Percentiles rank a stretch among this genome's conserved stretches.
These are phyloP conservation scores for Drosophila meridionalis DNA, from an alignment of 2,888 invertebrate species.

Conservation along the genomic window DNA sequence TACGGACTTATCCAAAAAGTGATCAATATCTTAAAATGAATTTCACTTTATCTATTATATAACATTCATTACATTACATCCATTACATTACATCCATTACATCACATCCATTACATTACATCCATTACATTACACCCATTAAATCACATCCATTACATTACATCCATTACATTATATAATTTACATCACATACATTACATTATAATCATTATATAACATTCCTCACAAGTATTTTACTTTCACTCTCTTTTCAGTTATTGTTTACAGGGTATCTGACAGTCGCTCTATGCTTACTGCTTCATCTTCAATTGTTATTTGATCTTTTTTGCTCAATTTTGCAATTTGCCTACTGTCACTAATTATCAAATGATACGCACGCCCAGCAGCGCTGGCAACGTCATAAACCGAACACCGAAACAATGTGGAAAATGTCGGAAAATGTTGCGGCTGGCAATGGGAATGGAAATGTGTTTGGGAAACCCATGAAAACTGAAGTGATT, in stretches of 20 bases:
- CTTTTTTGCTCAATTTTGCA: constrained; percentile 17
- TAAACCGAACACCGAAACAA: constrained; percentile 12
- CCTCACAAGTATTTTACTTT: neutral
- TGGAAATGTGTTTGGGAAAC: neutral
- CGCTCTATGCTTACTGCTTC: neutral
- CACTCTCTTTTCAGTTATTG: neutral
- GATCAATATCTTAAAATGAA: no score
- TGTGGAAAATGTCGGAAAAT: constrained; percentile 34
- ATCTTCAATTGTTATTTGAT: neutral
- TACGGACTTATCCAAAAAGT: no score
- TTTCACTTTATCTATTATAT: no score
- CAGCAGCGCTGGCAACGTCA: neutral
- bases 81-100: no score
- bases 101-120: no score
- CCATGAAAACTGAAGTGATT: constrained; percentile 3
- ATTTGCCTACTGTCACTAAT: constrained; percentile 45
- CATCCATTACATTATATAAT: no score
- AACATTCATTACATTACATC: no score
- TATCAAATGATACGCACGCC: constrained; percentile 52
- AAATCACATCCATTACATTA: no score
- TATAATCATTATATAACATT: no score
- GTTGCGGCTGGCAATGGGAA: neutral
- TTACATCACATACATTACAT: no score
- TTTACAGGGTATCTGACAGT: neutral
- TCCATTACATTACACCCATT: no score